Evolutionary conservation across 2,113 vertebrate species (phyloP).

Genomic region (Microtus ochrogaster): DNA sequence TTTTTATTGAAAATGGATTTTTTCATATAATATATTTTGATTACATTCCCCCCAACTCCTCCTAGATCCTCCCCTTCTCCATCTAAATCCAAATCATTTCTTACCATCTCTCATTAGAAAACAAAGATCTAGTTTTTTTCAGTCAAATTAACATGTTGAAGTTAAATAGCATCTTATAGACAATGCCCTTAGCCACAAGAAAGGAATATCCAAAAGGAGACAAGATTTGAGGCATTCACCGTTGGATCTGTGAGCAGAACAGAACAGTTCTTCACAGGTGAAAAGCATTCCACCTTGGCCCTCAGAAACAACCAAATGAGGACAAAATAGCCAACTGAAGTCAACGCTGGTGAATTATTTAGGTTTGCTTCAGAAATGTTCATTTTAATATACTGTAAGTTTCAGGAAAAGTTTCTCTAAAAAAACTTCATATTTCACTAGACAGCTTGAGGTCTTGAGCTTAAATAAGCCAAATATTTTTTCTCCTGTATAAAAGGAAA

Average conservation of each 20-base stretch:
- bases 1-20: neutral
- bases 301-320: neutral
- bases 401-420: neutral
- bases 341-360: neutral
- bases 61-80: accelerated
- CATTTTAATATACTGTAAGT: neutral
- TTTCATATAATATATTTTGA: neutral
- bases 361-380: slow-evolving; percentile 1
- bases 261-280: neutral
- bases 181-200: neutral
- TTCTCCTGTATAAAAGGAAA: neutral
- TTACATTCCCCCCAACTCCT: neutral
- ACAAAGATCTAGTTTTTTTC: neutral
- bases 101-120: neutral
- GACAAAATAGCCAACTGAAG: neutral
- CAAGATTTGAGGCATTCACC: neutral
- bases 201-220: neutral
- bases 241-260: neutral
- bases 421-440: neutral
- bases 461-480: neutral
- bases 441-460: neutral
- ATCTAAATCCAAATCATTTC: neutral
- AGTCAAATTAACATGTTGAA: neutral
- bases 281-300: neutral
- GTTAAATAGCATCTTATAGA: neutral